Conservation (phyloP, 2,113 vertebrate species). For the Pelecanoides urinatrix region DNA sequence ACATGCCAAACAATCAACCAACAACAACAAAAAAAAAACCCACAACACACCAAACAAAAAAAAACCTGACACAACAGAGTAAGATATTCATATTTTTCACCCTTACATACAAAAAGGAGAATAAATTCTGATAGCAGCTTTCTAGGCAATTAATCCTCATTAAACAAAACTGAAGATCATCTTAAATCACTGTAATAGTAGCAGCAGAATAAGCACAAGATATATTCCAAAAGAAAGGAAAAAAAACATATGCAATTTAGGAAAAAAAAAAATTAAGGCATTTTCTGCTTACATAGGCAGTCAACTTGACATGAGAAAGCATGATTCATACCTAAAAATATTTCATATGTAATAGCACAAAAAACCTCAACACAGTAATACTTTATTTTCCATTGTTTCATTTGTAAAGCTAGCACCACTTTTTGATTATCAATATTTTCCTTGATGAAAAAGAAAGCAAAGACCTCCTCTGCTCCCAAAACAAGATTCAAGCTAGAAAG, state of each 20-base stretch:
- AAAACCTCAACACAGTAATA: rapidly evolving
- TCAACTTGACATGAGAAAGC: not conserved
- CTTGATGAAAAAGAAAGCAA: not conserved
- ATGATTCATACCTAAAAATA: not conserved
- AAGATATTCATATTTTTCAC: not conserved
- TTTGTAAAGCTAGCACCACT: not conserved
- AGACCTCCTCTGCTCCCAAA: not conserved
- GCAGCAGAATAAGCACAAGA: not conserved
- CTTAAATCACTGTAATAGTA: not conserved
- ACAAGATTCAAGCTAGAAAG: not conserved
- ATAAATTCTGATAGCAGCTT: not conserved
- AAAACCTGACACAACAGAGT: not conserved
- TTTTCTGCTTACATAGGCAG: not conserved
- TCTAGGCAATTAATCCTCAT: not conserved
- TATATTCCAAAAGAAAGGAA: not conserved
- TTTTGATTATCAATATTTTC: not conserved
- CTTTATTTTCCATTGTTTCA: not conserved
- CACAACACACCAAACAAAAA: not conserved
- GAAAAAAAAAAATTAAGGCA: not conserved
- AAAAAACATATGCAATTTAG: not conserved
- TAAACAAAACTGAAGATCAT: not conserved
- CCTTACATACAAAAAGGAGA: not conserved
- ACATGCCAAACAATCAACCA: not conserved
- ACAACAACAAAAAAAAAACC: not conserved
- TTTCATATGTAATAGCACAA: not conserved